Evolutionary conservation across 2,113 vertebrate species (phyloP).

Genomic region (Mandrillus leucophaeus): DNA sequence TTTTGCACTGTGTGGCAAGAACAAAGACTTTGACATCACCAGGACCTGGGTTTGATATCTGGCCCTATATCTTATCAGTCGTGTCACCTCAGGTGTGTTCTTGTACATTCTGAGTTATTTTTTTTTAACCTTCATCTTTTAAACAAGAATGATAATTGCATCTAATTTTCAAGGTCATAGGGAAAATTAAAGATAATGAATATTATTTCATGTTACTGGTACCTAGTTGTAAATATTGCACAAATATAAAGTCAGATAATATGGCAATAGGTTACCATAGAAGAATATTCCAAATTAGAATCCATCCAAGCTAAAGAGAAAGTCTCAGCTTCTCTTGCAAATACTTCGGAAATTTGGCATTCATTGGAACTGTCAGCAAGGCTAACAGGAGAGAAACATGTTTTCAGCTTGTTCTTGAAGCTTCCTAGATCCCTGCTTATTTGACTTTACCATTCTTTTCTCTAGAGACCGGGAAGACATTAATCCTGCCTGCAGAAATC

Average conservation of each 20-base stretch:
- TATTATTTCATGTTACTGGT: background rate
- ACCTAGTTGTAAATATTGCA: background rate
- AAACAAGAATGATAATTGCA: background rate
- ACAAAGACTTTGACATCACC: background rate
- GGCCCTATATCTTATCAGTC: background rate
- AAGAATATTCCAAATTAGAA: constrained; percentile 7
- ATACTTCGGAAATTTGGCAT: background rate
- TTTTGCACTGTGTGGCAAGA: background rate
- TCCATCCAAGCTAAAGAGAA: background rate
- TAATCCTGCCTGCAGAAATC: constrained; percentile 25
- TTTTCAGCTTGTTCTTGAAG: background rate
- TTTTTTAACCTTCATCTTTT: constrained; percentile 4
- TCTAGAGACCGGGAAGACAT: background rate
- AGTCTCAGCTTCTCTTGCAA: constrained; percentile 24
- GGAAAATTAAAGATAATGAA: background rate
- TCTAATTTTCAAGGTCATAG: background rate
- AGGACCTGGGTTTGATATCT: background rate
- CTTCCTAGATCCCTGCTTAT: background rate
- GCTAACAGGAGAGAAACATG: background rate
- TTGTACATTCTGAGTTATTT: background rate
- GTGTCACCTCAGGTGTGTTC: background rate
- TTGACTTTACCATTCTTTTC: background rate
- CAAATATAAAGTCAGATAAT: background rate
- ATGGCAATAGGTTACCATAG: background rate
- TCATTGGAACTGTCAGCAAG: background rate